Base-by-base conservation (phyloP, 1,140 invertebrate species). In the Geopemphigus sp. region DNA sequence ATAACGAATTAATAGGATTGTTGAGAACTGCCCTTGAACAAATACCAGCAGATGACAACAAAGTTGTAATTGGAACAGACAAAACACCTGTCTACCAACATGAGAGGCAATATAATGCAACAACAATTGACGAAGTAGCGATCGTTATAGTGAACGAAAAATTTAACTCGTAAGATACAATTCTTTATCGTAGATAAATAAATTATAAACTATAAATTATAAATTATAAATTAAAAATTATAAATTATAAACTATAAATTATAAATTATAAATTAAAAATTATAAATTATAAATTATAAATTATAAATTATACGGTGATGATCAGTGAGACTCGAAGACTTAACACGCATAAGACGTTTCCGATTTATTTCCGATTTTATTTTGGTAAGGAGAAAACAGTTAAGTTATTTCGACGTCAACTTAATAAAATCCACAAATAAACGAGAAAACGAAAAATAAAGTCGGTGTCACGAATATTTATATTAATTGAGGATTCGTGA, bases 321-420 rank as follows among this genome's bases (percentile, higher is more conserved):
- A 86, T 29, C 81, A 86, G 80, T 83, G 83, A 82, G 83, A 87
- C 63, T 76, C 81, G 14, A 86, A 87, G 83, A 86, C 85, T 80
- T 86, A 88, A 83, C 83, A 84, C 6, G 84, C 82, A 57, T 87
- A 87, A 82, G 85, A 87, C 83, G 84, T 84, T 15, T 82, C 87
- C 56, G 86, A 59, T n/a, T n/a, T n/a, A 84, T 88, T 88, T 84
- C 86, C 85, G 11, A 81, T 87, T 22, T 81, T 88, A 54, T 87
- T 57, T 84, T 86, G 85, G 84, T 80, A 85, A 83, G 86, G 87
- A 50, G 84, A 87, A 83, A 84, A 87, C 84, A 85, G 84, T 81
- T 87, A 87, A n/a, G n/a, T 84, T 59, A 84, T 83, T 83, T 87
- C 22, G 82, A 83, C 54, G 85, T 87, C 66, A 85, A 84, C 82